phyloP scores from a whole-genome alignment of 1,140 invertebrate genomes.

The Contarinia nasturtii region DNA sequence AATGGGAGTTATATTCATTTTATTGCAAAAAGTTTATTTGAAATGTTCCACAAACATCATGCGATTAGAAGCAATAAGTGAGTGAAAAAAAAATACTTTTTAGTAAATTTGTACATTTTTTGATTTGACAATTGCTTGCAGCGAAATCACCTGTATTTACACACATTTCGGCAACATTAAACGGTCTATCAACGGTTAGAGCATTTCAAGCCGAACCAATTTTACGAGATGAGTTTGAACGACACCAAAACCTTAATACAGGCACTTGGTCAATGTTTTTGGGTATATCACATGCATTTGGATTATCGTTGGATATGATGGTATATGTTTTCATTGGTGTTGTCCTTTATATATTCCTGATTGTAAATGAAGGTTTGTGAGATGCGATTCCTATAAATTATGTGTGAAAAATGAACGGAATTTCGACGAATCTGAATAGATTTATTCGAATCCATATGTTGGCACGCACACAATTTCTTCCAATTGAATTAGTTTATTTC shows the following conservation, averaged over 20 bases:
- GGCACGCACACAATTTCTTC: no score
- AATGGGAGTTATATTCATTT: constrained; percentile 47
- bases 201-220: constrained; percentile 37
- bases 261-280: constrained; percentile 60
- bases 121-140: constrained; percentile 5
- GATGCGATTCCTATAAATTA: no score
- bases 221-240: constrained; percentile 43
- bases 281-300: constrained; percentile 23
- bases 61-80: constrained; percentile 63
- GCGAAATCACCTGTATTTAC: constrained; percentile 56
- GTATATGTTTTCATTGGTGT: no score
- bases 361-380: no score
- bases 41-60: constrained; percentile 70
- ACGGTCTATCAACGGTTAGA: constrained; percentile 55
- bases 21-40: constrained; percentile 60
- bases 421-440: no score
- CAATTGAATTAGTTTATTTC: no score
- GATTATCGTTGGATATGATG: no score
- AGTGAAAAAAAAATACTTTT: constrained; percentile 11
- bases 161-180: constrained; percentile 49
- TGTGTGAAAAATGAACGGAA: no score
- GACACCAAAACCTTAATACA: constrained; percentile 44
- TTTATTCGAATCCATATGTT: no score
- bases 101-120: constrained; percentile 1
- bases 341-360: no score